Conservation (phyloP, 2,113 vertebrate species). For the Petrocephalus zakoni region DNA sequence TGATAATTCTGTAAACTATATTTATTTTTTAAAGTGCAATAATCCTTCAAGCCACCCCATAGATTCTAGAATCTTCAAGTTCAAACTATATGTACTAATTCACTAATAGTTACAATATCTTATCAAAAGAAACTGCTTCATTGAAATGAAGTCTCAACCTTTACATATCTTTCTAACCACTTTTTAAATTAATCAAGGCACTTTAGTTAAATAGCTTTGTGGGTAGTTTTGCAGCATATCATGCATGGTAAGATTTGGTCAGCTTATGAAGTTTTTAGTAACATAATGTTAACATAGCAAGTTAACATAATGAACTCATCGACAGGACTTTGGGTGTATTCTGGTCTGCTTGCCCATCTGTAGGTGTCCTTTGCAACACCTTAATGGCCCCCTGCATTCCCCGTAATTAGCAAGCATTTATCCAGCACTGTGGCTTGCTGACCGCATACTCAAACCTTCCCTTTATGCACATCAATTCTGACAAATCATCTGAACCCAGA, state of each 20-base stretch:
- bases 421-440: conserved; percentile 23
- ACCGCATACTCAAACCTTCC: conserved; percentile 34
- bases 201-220: background rate
- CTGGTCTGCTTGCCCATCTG: conserved; percentile 40
- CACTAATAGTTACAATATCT: background rate
- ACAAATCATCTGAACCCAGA: conserved; percentile 36
- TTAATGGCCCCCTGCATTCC: conserved; percentile 49
- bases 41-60: background rate
- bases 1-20: background rate
- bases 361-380: conserved; percentile 43
- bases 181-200: background rate
- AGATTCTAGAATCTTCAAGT: background rate
- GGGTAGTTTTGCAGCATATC: background rate
- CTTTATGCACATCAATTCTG: conserved; percentile 55
- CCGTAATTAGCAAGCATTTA: conserved; percentile 51
- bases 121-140: background rate
- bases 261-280: background rate
- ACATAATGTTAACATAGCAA: too few relatives aligned
- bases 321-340: conserved; percentile 51
- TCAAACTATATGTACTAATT: background rate
- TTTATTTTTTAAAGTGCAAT: background rate
- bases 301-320: conserved; percentile 44
- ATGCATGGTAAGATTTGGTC: background rate
- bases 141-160: background rate
- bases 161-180: background rate